Percentiles rank a stretch among this genome's conserved stretches.
phyloP scores from a whole-genome alignment of 2,113 vertebrate genomes.

The Gymnarchus niloticus region DNA sequence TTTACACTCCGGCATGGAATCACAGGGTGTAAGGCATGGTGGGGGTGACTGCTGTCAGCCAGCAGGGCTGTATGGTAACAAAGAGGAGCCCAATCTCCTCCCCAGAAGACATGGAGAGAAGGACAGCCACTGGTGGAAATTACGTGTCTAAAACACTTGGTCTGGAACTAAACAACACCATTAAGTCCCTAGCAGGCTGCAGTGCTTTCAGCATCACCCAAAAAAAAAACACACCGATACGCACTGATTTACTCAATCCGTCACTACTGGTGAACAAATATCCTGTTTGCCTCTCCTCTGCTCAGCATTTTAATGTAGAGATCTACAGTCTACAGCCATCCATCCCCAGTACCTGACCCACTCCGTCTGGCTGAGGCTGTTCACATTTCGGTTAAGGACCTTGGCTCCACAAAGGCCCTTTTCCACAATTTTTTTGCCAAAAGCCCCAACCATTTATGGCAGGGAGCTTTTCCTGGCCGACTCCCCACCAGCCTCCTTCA shows the following conservation, averaged over 20 bases:
- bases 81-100: not conserved
- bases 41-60: not conserved
- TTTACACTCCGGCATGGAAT: constrained; percentile 15
- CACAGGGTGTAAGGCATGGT: constrained; percentile 16
- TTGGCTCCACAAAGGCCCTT: not conserved
- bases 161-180: not conserved
- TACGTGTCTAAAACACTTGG: not conserved
- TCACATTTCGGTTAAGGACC: not conserved
- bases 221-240: not conserved
- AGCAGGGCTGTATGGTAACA: not conserved
- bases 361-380: not conserved
- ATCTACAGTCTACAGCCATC: too few species aligned
- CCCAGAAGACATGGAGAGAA: not conserved
- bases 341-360: not conserved
- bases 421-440: not conserved
- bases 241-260: not conserved
- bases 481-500: not conserved
- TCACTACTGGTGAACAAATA: not conserved
- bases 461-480: not conserved
- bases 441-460: not conserved
- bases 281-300: not conserved
- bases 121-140: not conserved
- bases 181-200: not conserved
- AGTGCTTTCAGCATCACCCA: not conserved
- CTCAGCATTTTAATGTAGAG: not conserved